phyloP scores from a whole-genome alignment of 2,797 vertebrate genomes.

The Octomys mimax region DNA sequence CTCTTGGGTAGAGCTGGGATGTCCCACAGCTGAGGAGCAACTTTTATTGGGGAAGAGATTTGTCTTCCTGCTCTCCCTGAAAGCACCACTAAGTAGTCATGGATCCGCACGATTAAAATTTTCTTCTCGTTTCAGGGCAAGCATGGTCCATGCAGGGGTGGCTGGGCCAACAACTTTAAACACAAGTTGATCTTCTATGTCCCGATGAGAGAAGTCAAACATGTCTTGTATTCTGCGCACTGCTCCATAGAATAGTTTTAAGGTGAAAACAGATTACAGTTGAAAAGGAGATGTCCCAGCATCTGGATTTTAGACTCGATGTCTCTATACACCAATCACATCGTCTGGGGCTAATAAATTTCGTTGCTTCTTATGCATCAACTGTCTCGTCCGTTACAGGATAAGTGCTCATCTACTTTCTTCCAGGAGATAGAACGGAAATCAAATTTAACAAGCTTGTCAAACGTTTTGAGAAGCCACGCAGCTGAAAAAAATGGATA shows the following conservation, averaged over 20 bases:
- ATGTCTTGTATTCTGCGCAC: not conserved
- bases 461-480: not conserved
- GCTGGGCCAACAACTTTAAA: not conserved
- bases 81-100: not conserved
- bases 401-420: not conserved
- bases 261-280: too few species aligned
- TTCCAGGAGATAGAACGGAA: not conserved
- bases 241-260: not conserved
- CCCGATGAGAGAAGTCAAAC: not conserved
- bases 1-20: too few species aligned
- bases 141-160: too few species aligned
- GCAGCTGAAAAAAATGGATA: not conserved
- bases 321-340: too few species aligned
- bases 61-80: not conserved
- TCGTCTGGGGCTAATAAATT: too few species aligned
- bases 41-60: not conserved
- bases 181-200: not conserved
- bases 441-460: not conserved
- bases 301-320: not conserved
- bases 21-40: not conserved
- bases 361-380: not conserved
- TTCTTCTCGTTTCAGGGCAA: not conserved
- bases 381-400: not conserved
- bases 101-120: not conserved
- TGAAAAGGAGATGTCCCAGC: not conserved